Evolutionary conservation across 2,113 vertebrate genomes (phyloP), one percentile per base, ranked within the genome.

Genomic region (Melanerpes aurifrons): DNA sequence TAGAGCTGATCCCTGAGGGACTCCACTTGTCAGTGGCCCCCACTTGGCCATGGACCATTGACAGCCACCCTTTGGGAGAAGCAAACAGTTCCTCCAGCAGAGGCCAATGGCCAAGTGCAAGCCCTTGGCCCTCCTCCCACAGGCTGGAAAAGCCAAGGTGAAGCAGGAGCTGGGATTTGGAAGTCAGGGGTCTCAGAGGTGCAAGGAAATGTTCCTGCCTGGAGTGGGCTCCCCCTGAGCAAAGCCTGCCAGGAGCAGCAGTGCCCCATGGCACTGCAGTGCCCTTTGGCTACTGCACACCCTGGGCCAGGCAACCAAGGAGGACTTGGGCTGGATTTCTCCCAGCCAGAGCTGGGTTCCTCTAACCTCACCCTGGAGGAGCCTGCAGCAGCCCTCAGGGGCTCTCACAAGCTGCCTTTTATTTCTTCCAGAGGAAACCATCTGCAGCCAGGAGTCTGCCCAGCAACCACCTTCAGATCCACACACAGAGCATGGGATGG

Each of bases 191-290:
- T 11, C 64, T 76, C 58, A n/a, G 63, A 81, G 12, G 15, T 20
- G 26, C 0, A 0, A 53, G 63, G 40, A 64, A 86, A 53, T n/a
- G 3, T 58, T 7, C 18, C 31, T 2, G 0, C 14, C 82, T 32
- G 7, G n/a, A 9, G 37, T 4, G 24, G 26, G 25, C 4, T 71
- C 16, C 15, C 48, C 21, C 61, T 13, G 56, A 62, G 47, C 37
- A 61, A 9, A 22, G 5, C 61, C 6, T 9, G 21, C n/a, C 10
- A 50, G 32, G 13, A 75, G 63, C 32, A 57, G 32, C 32, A 6
- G 8, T 1, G 4, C 7, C 40, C 62, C 7, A 0, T 8, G 66
- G 9, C 9, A 32, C 59, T 1, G 6, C 2, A 10, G 53, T 9
- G 31, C 15, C 73, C n/a, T 29, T 31, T 31, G 62, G 37, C 40